These are phyloP conservation scores for Drosophila falleni DNA, from an alignment of 2,888 invertebrate genomes.

Conservation along the genomic window DNA sequence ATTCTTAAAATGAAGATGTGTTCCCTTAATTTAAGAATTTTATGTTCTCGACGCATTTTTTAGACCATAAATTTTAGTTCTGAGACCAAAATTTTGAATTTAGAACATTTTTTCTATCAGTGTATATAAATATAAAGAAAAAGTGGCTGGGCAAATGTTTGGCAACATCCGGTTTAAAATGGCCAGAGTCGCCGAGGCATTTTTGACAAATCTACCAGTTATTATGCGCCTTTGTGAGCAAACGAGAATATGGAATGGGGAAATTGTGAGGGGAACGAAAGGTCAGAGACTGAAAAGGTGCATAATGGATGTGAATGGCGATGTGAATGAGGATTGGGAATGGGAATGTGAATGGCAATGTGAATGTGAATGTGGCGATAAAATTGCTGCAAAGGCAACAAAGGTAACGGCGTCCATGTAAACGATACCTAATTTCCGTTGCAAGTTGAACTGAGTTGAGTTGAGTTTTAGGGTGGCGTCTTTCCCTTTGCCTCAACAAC, in stretches of 20 bases:
- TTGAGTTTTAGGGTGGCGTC: constrained; percentile 4
- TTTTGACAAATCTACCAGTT: constrained; percentile 77
- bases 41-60: no score
- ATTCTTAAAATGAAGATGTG: no score
- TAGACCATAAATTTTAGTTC: no score
- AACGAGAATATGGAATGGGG: background rate
- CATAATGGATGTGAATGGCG: constrained; percentile 66
- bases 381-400: constrained; percentile 51
- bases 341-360: constrained; percentile 21
- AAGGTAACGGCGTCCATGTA: constrained; percentile 65
- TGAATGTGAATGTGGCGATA: constrained; percentile 40
- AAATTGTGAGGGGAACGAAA: constrained; percentile 2
- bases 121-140: constrained; percentile 15
- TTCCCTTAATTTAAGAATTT: no score
- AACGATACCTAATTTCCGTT: constrained; percentile 81
- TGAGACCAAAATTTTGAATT: no score
- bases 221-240: constrained; percentile 66
- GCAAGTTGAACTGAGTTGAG: constrained; percentile 42
- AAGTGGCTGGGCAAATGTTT: constrained; percentile 62
- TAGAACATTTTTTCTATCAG: no score
- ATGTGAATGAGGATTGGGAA: constrained; percentile 9
- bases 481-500: background rate
- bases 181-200: constrained; percentile 65
- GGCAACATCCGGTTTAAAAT: constrained; percentile 79
- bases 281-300: constrained; percentile 61